Evolutionary conservation across 2,113 vertebrate species (phyloP).

Genomic region (Cyphomyrus plagiostoma): DNA sequence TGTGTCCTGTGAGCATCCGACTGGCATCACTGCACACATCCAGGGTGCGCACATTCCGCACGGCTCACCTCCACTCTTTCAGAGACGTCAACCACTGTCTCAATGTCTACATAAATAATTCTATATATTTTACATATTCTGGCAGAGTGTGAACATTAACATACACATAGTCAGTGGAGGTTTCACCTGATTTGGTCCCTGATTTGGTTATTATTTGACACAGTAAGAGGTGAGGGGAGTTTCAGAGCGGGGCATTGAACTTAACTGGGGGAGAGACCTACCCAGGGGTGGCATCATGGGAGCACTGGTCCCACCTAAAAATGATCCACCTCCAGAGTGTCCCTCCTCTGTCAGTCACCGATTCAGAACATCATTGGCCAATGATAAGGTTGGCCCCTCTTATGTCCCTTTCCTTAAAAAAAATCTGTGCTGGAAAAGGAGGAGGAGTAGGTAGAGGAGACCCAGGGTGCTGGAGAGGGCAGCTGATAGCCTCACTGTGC

Average conservation of each 20-base stretch:
- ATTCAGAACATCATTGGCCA: background rate
- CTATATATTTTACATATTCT: background rate
- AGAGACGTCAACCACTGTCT: background rate
- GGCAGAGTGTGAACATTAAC: background rate
- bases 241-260: background rate
- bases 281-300: background rate
- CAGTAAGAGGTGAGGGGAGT: background rate
- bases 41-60: background rate
- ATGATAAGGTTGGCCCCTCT: background rate
- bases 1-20: background rate
- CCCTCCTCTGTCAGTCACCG: background rate
- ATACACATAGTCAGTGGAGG: background rate
- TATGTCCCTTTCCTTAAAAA: background rate
- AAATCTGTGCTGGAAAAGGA: background rate
- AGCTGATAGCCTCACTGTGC: background rate
- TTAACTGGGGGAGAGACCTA: background rate
- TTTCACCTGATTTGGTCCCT: background rate
- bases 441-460: background rate
- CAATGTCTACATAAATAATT: background rate
- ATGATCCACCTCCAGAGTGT: background rate
- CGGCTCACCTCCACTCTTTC: background rate
- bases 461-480: background rate
- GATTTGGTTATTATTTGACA: background rate
- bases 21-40: background rate
- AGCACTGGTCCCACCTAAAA: background rate